A percentile compares a stretch with the other conserved stretches of the same genome.
Evolutionary conservation across 2,113 vertebrate species (phyloP).

Genomic region (Oxyura jamaicensis): DNA sequence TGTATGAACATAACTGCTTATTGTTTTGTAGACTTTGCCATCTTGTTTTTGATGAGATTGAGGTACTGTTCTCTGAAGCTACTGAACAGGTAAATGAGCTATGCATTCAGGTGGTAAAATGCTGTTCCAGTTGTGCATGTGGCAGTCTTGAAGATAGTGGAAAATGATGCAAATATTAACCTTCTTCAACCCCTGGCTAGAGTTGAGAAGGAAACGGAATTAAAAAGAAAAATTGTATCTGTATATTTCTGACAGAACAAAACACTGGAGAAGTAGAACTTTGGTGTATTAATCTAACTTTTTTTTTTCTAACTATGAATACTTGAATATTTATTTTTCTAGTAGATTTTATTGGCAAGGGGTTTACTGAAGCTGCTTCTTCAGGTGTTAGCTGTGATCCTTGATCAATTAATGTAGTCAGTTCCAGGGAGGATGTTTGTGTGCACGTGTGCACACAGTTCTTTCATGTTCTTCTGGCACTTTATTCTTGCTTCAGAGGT

Average conservation of each 20-base stretch:
- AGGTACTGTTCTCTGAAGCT: conserved; percentile 80
- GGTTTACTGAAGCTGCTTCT: background rate
- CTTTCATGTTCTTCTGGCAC: background rate
- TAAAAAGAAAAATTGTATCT: background rate
- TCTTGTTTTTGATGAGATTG: conserved; percentile 86
- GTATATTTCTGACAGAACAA: background rate
- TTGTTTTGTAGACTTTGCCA: conserved; percentile 86
- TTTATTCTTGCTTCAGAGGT: background rate
- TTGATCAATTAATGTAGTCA: background rate
- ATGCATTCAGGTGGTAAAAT: background rate
- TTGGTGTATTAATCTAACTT: background rate
- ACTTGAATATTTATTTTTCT: background rate
- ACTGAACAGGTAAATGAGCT: conserved; percentile 79
- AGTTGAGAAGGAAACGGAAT: background rate
- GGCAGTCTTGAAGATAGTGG: background rate
- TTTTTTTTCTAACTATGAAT: too few relatives aligned
- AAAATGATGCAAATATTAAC: background rate
- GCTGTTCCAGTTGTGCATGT: background rate
- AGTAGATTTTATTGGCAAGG: background rate
- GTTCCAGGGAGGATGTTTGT: background rate
- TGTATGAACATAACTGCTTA: conserved; percentile 78
- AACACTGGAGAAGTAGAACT: background rate
- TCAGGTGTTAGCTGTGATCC: background rate
- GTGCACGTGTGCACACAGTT: background rate
- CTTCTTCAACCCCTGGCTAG: background rate